phyloP scores from a whole-genome alignment of 2,113 vertebrate species.

The Sterrhoptilus dennistouni region DNA sequence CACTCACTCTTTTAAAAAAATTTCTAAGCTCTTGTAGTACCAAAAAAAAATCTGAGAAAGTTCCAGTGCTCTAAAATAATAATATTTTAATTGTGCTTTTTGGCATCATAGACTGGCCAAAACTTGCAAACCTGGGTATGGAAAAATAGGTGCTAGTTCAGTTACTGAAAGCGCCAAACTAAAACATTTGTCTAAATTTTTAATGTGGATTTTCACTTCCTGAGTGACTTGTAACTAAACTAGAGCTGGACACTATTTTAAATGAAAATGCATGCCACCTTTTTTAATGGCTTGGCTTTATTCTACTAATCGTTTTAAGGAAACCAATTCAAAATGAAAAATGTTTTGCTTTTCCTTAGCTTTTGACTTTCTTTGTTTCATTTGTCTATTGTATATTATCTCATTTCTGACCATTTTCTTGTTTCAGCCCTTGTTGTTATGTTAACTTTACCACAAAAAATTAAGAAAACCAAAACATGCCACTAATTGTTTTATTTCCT shows the following conservation, averaged over 20 bases:
- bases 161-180: not conserved
- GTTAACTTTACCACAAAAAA: slow-evolving; percentile 20
- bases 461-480: not conserved
- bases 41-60: not conserved
- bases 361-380: slow-evolving; percentile 5
- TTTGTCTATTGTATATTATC: not conserved
- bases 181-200: not conserved
- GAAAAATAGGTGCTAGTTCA: not conserved
- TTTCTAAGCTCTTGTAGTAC: not conserved
- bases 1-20: not conserved
- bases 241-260: not conserved
- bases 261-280: not conserved
- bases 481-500: not conserved
- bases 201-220: not conserved
- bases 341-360: slow-evolving; percentile 37
- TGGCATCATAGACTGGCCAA: not conserved
- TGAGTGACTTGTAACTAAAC: not conserved
- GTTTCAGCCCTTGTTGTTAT: slow-evolving; percentile 23
- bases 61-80: not conserved
- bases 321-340: not conserved
- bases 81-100: not conserved
- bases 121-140: slow-evolving; percentile 30
- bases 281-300: not conserved
- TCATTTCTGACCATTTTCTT: slow-evolving; percentile 23
- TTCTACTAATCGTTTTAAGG: not conserved